A percentile compares a stretch with the other conserved stretches of the same genome.
Evolutionary conservation across 2,797 vertebrate species (phyloP).

Genomic region (Falco rusticolus): DNA sequence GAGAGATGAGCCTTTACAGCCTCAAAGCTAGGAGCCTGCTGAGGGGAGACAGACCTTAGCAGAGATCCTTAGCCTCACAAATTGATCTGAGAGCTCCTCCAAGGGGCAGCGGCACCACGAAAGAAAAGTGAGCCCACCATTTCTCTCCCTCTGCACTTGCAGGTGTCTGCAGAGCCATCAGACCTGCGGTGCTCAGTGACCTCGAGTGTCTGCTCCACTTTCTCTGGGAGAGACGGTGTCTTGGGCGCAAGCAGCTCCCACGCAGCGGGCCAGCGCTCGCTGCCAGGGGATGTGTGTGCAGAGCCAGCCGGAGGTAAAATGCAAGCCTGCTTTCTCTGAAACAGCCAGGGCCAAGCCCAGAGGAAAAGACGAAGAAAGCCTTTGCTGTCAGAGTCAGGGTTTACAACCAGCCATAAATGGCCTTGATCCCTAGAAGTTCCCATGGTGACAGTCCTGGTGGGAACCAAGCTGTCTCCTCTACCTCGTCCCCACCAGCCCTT

Average conservation of each 20-base stretch:
- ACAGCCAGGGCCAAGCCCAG: constrained; percentile 34
- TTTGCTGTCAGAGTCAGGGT: constrained; percentile 56
- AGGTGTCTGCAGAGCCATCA: neutral
- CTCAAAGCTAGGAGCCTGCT: neutral
- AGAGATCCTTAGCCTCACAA: neutral
- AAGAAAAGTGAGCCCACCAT: neutral
- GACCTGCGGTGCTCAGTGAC: neutral
- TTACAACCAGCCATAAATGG: constrained; percentile 44
- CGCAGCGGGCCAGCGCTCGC: neutral
- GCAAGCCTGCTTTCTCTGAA: constrained; percentile 16
- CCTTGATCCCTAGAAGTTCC: constrained; percentile 24
- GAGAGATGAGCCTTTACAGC: neutral
- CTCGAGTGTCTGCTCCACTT: neutral
- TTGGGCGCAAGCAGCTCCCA: constrained; percentile 38
- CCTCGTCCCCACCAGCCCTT: neutral
- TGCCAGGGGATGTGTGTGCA: constrained; percentile 58
- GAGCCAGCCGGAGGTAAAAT: constrained; percentile 55
- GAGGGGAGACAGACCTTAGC: neutral
- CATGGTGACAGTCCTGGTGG: constrained; percentile 51
- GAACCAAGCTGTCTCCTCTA: constrained; percentile 22
- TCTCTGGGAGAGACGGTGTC: neutral
- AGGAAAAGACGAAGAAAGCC: constrained; percentile 50
- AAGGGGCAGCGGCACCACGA: neutral
- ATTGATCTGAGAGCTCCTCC: constrained; percentile 34
- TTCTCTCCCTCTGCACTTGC: accelerated